phyloP scores from a whole-genome alignment of 2,797 vertebrate species.

The Lycodopsis pacificus region DNA sequence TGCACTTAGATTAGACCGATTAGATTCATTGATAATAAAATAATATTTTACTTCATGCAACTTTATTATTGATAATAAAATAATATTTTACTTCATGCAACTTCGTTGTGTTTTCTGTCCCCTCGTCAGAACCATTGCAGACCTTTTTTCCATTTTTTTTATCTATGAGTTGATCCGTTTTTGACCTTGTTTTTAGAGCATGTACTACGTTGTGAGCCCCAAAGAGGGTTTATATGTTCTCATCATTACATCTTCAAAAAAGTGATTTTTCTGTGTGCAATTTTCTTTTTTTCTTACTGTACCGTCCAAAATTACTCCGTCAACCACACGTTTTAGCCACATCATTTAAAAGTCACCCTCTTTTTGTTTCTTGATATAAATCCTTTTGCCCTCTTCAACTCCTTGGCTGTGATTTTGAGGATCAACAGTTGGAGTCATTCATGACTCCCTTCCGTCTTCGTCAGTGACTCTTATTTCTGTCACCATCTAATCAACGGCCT shows the following conservation, averaged over 20 bases:
- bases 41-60: too few relatives aligned
- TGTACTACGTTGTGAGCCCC: not conserved
- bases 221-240: not conserved
- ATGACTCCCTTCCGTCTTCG: slow-evolving; percentile 19
- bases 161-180: not conserved
- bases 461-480: slow-evolving; percentile 22
- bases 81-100: not conserved
- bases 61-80: not conserved
- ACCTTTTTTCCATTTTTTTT: not conserved
- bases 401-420: slow-evolving; percentile 10
- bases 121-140: not conserved
- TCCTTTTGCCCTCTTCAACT: slow-evolving; percentile 2
- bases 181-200: too few relatives aligned
- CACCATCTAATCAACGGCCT: slow-evolving; percentile 20
- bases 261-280: not conserved
- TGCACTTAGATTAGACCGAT: too few relatives aligned
- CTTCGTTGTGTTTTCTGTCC: not conserved
- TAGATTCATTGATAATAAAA: too few relatives aligned
- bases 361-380: slow-evolving; percentile 25
- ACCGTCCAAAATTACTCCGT: slow-evolving; percentile 41
- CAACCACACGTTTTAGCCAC: slow-evolving; percentile 18
- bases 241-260: slow-evolving; percentile 2
- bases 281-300: not conserved
- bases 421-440: slow-evolving; percentile 34
- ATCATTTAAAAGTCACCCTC: slow-evolving; percentile 12